Conservation (phyloP, 1,140 invertebrate genomes). For the Monomorium pharaonis region DNA sequence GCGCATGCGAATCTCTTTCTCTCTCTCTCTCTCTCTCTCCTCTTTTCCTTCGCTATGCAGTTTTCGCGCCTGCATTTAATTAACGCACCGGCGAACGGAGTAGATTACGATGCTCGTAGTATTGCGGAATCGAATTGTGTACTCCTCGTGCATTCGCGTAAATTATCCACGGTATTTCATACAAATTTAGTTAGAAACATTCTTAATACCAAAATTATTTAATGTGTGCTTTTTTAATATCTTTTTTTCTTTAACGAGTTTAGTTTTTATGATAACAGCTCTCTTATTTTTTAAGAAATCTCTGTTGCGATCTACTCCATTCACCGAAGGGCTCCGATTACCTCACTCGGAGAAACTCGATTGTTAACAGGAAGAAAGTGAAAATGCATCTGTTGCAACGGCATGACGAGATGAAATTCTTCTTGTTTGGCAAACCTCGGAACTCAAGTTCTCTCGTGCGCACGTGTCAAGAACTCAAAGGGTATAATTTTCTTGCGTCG, state of each 20-base stretch:
- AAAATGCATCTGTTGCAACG: constrained; percentile 43
- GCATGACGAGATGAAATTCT: constrained; percentile 27
- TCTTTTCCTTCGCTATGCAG: neutral
- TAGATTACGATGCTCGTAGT: neutral
- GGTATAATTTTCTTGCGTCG: constrained; percentile 37
- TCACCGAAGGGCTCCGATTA: neutral
- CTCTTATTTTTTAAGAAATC: neutral
- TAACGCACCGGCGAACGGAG: constrained; percentile 36
- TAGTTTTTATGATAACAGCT: neutral
- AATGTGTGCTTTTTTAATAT: neutral
- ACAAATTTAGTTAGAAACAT: neutral
- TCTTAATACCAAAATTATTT: neutral
- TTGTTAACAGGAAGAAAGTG: constrained; percentile 40
- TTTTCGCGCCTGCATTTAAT: constrained; percentile 47
- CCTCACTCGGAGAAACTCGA: constrained; percentile 1
- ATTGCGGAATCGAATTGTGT: constrained; percentile 36
- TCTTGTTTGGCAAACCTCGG: constrained; percentile 21
- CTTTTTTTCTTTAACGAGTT: neutral
- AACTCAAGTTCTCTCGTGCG: neutral
- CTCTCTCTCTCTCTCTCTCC: constrained; percentile 13
- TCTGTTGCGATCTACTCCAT: neutral
- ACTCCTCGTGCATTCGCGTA: neutral
- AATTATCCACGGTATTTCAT: constrained; percentile 4
- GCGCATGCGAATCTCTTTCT: constrained; percentile 46
- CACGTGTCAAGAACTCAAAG: neutral